Evolutionary conservation across 37 sponge, comb jelly and placozoan species (phyloP).

Genomic region (Corticium candelabrum): DNA sequence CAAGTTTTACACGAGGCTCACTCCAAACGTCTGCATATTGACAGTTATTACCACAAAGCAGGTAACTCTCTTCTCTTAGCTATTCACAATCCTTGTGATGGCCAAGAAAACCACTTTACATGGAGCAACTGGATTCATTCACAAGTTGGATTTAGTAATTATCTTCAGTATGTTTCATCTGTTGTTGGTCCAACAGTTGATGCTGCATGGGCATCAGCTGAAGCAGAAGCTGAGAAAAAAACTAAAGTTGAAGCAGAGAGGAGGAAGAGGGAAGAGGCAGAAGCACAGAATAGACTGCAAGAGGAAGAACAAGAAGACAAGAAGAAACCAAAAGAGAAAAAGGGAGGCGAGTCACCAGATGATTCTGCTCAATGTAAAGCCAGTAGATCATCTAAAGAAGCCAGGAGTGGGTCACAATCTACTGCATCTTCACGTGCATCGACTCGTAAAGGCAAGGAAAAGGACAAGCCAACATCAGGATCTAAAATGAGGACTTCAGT

Average conservation of each 20-base stretch:
- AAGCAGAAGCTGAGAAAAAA: constrained; percentile 19
- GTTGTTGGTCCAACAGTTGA: constrained; percentile 33
- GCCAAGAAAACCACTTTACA: constrained; percentile 11
- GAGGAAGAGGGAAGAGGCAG: constrained; percentile 7
- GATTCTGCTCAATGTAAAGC: background rate
- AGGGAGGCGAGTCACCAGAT: background rate
- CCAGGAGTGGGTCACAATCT: background rate
- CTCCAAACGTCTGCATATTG: constrained; percentile 37
- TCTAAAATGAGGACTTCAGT: background rate
- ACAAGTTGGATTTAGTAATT: constrained; percentile 65
- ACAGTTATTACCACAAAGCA: constrained; percentile 34
- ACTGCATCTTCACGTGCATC: background rate
- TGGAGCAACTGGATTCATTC: constrained; percentile 41
- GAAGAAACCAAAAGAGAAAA: too few relatives aligned
- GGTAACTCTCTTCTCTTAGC: constrained; percentile 28
- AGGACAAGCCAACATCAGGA: background rate
- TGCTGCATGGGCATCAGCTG: constrained; percentile 27
- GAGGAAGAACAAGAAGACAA: too few relatives aligned
- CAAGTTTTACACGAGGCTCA: constrained; percentile 17
- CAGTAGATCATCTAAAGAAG: background rate
- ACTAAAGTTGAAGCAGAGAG: background rate
- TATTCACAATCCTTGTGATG: constrained; percentile 40
- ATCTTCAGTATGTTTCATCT: constrained; percentile 27
- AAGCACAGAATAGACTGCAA: background rate
- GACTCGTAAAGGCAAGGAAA: background rate